These are phyloP conservation scores for Phrynocephalus vlangalii DNA, from an alignment of 2,797 vertebrate genomes.

Conservation along the genomic window DNA sequence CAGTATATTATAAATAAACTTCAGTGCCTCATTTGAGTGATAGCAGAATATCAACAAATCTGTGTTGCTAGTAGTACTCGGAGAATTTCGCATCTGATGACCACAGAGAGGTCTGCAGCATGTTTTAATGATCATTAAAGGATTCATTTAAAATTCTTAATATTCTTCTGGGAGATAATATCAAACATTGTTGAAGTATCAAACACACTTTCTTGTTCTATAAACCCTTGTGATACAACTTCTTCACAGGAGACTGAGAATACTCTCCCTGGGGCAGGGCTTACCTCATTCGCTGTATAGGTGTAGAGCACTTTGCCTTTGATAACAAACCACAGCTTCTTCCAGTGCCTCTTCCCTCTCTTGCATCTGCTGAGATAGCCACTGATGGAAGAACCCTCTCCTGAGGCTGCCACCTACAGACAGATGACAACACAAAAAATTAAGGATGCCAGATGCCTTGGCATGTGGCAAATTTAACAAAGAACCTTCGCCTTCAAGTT, in stretches of 20 bases:
- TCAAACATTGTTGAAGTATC: background rate
- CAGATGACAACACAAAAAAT: constrained; percentile 28
- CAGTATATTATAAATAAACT: no score
- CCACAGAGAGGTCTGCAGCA: background rate
- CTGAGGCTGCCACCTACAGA: constrained; percentile 87
- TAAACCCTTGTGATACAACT: constrained; percentile 3
- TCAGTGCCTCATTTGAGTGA: background rate
- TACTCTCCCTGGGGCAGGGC: constrained; percentile 11
- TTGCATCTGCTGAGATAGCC: constrained; percentile 91
- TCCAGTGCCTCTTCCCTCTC: constrained; percentile 94
- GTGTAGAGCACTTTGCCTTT: constrained; percentile 99
- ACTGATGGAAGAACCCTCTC: constrained; percentile 90
- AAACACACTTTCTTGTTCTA: background rate
- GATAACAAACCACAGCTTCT: constrained; percentile 96
- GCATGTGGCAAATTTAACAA: background rate
- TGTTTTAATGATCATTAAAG: constrained; percentile 18
- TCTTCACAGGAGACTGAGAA: background rate
- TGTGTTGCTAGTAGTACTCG: background rate
- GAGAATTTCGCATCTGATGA: background rate
- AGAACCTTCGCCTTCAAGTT: background rate
- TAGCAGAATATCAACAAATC: background rate
- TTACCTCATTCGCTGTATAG: constrained; percentile 91
- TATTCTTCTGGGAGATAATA: background rate
- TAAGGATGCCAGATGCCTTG: constrained; percentile 48
- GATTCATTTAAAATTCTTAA: constrained; percentile 19